phyloP scores from a whole-genome alignment of 2,113 vertebrate species.

The Gopherus flavomarginatus region DNA sequence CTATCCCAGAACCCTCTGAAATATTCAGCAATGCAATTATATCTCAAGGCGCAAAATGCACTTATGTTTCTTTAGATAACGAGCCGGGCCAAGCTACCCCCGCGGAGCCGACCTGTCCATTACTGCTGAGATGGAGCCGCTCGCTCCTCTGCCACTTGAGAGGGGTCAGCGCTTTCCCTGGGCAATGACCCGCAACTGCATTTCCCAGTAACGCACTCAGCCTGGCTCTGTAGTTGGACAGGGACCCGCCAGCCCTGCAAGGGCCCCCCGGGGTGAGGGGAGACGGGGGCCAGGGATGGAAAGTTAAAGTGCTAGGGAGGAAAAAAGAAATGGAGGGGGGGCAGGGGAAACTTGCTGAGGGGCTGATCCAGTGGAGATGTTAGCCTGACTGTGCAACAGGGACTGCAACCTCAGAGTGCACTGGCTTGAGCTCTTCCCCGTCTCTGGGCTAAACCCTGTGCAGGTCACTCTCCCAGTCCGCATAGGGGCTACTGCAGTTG shows the following conservation, averaged over 20 bases:
- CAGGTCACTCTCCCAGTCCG: background rate
- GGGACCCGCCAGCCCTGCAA: accelerated
- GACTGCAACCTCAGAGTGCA: accelerated
- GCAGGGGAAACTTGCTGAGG: accelerated
- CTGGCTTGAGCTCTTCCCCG: too few species aligned
- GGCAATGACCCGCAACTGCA: background rate
- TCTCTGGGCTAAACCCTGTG: background rate
- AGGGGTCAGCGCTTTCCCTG: background rate
- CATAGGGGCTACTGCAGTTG: too few species aligned
- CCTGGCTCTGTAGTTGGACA: background rate
- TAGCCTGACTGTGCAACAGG: background rate
- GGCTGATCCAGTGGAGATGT: too few species aligned
- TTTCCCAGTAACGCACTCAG: accelerated
- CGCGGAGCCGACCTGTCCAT: background rate
- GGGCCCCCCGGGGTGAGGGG: background rate
- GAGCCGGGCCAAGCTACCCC: background rate
- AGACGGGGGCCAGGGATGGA: background rate
- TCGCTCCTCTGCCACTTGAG: background rate
- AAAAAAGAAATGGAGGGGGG: too few species aligned
- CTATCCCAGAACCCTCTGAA: background rate
- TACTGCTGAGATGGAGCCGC: background rate
- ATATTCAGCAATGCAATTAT: background rate
- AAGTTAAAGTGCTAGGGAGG: background rate
- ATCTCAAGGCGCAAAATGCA: background rate
- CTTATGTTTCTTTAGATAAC: background rate